Evolutionary conservation across 2,888 invertebrate genomes (phyloP), one percentile per base, ranked within the genome.

Genomic region (Anoplius nigerrimus): DNA sequence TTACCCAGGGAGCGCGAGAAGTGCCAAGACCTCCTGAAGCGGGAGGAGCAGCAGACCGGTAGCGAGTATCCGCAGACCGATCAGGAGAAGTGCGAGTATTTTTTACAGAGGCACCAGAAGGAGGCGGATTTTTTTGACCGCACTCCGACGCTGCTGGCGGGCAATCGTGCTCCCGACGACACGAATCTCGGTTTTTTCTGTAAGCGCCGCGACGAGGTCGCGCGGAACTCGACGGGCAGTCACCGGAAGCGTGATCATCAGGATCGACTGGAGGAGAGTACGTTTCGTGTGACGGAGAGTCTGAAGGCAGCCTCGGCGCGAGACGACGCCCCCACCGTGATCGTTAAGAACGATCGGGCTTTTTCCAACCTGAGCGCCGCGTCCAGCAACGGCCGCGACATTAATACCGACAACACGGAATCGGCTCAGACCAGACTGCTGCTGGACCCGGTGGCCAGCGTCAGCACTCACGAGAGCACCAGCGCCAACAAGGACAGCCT

Each of bases 401-500:
- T n/a, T n/a, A 45, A 21, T 24, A 21, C 57, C 45, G 63, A 54
- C 27, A 43, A 54, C 16, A 57, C 59, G 22, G 59, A 48, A 8
- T 43, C 61, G n/a, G 24, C 48, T 6, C 65, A 66, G 15, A 62
- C 54, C 24, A 68, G 61, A 56, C 3, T 66, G 8, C 3, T 66
- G 8, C 34, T 69, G 13, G 64, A 67, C 27, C 56, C 69, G 11
- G 74, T 66, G 1, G 58, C 64, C 6, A 74, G 74, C 27, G 46
- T 46, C 24, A 52, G 58, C 48, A 68, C 68, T 15, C 75, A 71
- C 13, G 81, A 79, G 3, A 77, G 78, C 3, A 64, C 71, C 2
- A 82, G 83, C 60, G 84, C 79, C n/a, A 84, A 86, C 54, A 86
- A 84, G 57, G 86, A 86, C 60, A 85, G 85, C 54, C 66, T 86